Percentiles rank a stretch among this genome's conserved stretches.
These are phyloP conservation scores for Nicator chloris DNA, from an alignment of 2,113 vertebrate genomes.

Conservation along the genomic window DNA sequence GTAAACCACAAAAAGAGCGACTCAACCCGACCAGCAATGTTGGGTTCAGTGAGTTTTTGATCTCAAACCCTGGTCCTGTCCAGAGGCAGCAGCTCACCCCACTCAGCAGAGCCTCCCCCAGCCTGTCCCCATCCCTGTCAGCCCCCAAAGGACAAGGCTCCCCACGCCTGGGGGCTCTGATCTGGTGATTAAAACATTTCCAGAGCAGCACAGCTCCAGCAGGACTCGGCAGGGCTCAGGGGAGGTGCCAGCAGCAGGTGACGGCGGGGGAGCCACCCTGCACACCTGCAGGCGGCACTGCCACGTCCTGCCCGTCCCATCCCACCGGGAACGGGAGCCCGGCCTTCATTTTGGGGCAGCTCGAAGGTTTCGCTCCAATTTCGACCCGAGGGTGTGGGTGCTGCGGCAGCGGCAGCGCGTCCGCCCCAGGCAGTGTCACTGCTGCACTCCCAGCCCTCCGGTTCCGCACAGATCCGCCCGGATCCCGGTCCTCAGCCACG, in stretches of 20 bases:
- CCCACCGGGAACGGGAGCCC: background rate
- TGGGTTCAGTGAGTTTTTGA: background rate
- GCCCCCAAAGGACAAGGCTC: background rate
- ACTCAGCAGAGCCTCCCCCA: background rate
- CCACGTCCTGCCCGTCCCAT: fast-evolving
- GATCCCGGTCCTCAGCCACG: fast-evolving
- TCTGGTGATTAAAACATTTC: background rate
- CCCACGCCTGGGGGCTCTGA: fast-evolving
- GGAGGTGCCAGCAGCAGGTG: background rate
- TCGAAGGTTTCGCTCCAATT: fast-evolving
- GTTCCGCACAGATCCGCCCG: background rate
- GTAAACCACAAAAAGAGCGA: background rate
- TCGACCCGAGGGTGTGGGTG: fast-evolving
- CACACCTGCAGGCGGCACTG: fast-evolving
- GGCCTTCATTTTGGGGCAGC: background rate
- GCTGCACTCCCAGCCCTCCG: background rate
- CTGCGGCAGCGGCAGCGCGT: background rate
- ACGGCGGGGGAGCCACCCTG: background rate
- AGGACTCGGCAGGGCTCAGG: background rate
- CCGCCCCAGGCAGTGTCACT: fast-evolving
- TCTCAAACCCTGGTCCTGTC: background rate
- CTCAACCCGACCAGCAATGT: fast-evolving
- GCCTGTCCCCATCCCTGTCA: background rate
- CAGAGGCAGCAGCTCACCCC: background rate
- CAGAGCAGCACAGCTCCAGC: background rate